Percentiles rank a stretch among this genome's conserved stretches.
These are phyloP conservation scores for Rhinogobio ventralis DNA, from an alignment of 2,797 vertebrate genomes.

Conservation along the genomic window DNA sequence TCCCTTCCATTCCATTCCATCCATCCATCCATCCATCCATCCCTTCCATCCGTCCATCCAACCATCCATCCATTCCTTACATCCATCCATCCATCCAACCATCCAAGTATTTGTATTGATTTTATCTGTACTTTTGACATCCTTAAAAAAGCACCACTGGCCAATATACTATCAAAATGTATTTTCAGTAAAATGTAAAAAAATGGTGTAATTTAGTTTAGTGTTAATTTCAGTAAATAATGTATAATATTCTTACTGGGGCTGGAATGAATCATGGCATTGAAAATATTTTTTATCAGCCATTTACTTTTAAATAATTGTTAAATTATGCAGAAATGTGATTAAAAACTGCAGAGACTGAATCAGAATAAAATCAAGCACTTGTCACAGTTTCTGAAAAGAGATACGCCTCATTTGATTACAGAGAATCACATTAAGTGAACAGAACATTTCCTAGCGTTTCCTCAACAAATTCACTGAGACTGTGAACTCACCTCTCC, in stretches of 20 bases:
- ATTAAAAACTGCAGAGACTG: conserved; percentile 12
- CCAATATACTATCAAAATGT: too few species aligned
- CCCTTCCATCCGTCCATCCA: too few species aligned
- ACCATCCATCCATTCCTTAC: too few species aligned
- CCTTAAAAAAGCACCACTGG: too few species aligned
- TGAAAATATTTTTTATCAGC: neutral
- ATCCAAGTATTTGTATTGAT: too few species aligned
- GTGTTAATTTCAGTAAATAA: neutral
- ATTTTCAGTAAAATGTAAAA: too few species aligned
- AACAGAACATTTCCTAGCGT: neutral
- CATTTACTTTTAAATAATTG: neutral
- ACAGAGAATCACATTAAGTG: neutral
- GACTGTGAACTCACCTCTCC: neutral
- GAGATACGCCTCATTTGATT: neutral
- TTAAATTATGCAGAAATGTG: neutral
- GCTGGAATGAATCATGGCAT: neutral
- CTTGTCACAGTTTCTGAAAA: neutral
- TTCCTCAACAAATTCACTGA: neutral
- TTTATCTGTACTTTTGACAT: too few species aligned
- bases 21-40: too few species aligned
- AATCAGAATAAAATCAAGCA: conserved; percentile 2
- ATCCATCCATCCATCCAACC: too few species aligned
- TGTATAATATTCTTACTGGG: neutral
- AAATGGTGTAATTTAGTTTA: too few species aligned
- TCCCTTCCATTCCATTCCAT: too few species aligned